Conservation (phyloP, 2,888 invertebrate species). For the Tribolium freemani region DNA sequence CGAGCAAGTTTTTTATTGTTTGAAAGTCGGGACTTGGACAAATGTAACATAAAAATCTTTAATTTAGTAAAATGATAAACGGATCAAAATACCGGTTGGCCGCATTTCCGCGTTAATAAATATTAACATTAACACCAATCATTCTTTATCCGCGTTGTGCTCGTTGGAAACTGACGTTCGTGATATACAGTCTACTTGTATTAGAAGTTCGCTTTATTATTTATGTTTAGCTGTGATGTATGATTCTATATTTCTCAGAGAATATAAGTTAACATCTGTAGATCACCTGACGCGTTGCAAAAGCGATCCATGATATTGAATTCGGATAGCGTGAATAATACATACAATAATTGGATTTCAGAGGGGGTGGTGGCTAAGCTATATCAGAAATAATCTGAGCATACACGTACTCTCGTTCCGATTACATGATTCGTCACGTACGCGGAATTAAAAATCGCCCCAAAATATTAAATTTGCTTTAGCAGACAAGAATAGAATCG, state of each 20-base stretch:
- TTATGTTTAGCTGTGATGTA: slow-evolving; percentile 53
- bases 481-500: slow-evolving; percentile 14
- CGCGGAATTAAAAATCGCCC: slow-evolving; percentile 50
- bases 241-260: slow-evolving; percentile 52
- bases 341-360: slow-evolving; percentile 52
- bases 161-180: slow-evolving; percentile 47
- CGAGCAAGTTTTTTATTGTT: slow-evolving; percentile 10
- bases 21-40: neutral
- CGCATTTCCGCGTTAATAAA: slow-evolving; percentile 47
- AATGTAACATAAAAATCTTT: slow-evolving; percentile 3
- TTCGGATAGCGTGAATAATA: slow-evolving; percentile 51
- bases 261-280: slow-evolving; percentile 53
- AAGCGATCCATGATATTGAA: slow-evolving; percentile 49
- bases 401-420: slow-evolving; percentile 47
- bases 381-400: slow-evolving; percentile 51
- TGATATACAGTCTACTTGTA: slow-evolving; percentile 52
- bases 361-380: slow-evolving; percentile 43
- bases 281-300: slow-evolving; percentile 49
- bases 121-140: slow-evolving; percentile 50
- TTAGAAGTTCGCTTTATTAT: slow-evolving; percentile 53
- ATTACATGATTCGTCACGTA: slow-evolving; percentile 52
- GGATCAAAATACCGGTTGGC: slow-evolving; percentile 23
- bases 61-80: slow-evolving; percentile 24
- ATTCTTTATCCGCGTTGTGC: slow-evolving; percentile 47
- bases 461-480: slow-evolving; percentile 46